Conservation (phyloP, 2,888 invertebrate genomes). For the Pycnomerus fuliginosus region DNA sequence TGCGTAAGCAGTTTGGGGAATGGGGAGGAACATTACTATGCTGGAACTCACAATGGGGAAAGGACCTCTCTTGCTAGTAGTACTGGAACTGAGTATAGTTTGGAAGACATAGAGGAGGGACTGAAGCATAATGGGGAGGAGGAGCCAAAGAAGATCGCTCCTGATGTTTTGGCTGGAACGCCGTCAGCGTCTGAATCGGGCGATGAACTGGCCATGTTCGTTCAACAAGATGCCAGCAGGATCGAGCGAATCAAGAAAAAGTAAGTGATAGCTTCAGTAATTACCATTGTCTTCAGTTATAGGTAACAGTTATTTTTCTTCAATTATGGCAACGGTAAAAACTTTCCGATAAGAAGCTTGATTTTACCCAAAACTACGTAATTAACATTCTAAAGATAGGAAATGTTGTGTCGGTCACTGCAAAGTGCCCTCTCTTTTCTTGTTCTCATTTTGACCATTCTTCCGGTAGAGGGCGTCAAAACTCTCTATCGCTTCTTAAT, state of each 20-base stretch:
- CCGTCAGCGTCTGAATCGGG: conserved; percentile 58
- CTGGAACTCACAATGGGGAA: conserved; percentile 56
- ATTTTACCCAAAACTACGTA: no score
- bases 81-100: conserved; percentile 66
- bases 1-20: conserved; percentile 63
- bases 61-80: conserved; percentile 63
- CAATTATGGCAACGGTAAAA: no score
- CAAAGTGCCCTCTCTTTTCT: no score
- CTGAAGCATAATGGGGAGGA: conserved; percentile 55
- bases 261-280: conserved; percentile 35
- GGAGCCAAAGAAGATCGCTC: conserved; percentile 62
- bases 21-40: conserved; percentile 62
- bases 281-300: no score
- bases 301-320: no score
- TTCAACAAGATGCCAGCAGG: conserved; percentile 78
- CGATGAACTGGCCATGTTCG: conserved; percentile 81
- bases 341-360: no score
- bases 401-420: no score
- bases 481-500: no score
- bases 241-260: conserved; percentile 81
- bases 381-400: no score
- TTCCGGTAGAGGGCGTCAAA: no score
- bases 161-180: conserved; percentile 78
- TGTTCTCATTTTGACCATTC: no score
- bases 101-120: conserved; percentile 64